Base-by-base conservation (phyloP, 1,140 invertebrate genomes). In the Euwallacea fornicatus region DNA sequence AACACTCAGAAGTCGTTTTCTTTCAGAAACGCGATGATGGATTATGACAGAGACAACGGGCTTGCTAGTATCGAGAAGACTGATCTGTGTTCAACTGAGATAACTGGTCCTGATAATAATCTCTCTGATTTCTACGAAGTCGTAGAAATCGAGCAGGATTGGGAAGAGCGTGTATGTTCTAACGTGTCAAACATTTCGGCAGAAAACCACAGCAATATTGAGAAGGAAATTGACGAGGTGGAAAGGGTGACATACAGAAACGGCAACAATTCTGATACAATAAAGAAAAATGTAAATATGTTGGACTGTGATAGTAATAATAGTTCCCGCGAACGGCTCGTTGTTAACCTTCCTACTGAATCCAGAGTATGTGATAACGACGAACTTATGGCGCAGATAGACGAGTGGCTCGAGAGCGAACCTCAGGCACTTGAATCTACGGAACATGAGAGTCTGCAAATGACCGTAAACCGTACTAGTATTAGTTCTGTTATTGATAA, bases 1-100 rank as follows among this genome's bases (percentile, higher is more conserved):
- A 10, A 50, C 9, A 50, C 46, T 10, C 9, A 50, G 46, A 50
- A 33, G 21, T 42, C 41, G 58, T 8, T 60, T 60, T 15, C 10
- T 60, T 7, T 16, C 58, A 60, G 58, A 33, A 42, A 11, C 58
- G 44, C 46, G n/a, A 67, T 55, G 47, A 54, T 42, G 53, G 55
- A 46, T 70, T 70, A 61, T 70, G 68, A 70, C 68, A 64, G 58
- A 70, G 68, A 70, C 56, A 64, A 70, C 13, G 15, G 46, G 46
- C 46, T 62, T 16, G 16, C 44, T 43, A 47, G 58, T 46, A 42
- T 8, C 41, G 50, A 56, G 61, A 70, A 70, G 68, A 70, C 68
- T 70, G 68, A 70, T 58, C 10, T 50, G 46, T 33, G 50, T 58
- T 7, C 33, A 10, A 68, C 58, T 61, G 66, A 59, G 9, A 13